Conservation (phyloP, 2,888 invertebrate species). For the Cheilosia urbana region DNA sequence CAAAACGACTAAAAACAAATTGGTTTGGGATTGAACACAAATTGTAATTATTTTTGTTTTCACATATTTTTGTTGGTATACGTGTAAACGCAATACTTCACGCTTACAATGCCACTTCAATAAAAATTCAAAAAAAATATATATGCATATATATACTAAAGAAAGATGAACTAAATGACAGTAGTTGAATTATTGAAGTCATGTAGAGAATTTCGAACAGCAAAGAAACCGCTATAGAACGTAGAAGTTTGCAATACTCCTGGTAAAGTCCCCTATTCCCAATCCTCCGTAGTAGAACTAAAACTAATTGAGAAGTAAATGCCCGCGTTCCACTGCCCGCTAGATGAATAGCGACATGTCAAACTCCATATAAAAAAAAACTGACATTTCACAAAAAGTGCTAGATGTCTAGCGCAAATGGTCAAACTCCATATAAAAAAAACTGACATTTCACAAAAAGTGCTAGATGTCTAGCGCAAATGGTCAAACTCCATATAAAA, state of each 20-base stretch:
- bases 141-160: constrained; percentile 1
- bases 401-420: too few relatives aligned
- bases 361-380: too few relatives aligned
- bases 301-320: constrained; percentile 5
- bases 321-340: too few relatives aligned
- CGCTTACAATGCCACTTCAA: constrained; percentile 43
- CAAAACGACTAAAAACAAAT: constrained; percentile 56
- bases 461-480: too few relatives aligned
- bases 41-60: constrained; percentile 50
- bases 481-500: too few relatives aligned
- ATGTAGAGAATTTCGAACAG: constrained; percentile 62
- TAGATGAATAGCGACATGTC: too few relatives aligned
- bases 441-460: too few relatives aligned
- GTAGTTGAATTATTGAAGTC: constrained; percentile 32
- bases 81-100: constrained; percentile 57
- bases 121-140: not conserved
- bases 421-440: too few relatives aligned
- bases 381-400: too few relatives aligned
- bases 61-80: constrained; percentile 29
- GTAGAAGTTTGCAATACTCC: constrained; percentile 23
- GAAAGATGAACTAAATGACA: constrained; percentile 8
- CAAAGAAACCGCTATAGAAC: constrained; percentile 26
- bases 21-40: constrained; percentile 74
- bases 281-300: constrained; percentile 2
- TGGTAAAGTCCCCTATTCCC: not conserved